Percentiles rank a stretch among this genome's conserved stretches.
Conservation (phyloP, 1,140 invertebrate genomes). For the Nomia melanderi region DNA sequence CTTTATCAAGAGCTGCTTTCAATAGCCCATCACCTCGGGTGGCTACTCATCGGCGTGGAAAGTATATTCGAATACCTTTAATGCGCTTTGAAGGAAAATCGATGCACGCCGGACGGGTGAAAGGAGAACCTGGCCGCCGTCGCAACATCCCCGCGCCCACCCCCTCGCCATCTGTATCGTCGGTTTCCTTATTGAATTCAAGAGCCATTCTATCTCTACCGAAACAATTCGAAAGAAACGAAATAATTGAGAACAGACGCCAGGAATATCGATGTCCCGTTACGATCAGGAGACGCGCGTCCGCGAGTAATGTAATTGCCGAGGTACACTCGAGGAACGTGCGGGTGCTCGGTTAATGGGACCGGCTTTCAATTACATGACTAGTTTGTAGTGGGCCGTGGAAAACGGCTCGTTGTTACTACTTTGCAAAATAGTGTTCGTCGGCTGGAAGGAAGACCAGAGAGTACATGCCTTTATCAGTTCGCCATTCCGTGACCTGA, state of each 20-base stretch:
- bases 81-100: slow-evolving; percentile 65
- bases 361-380: no score
- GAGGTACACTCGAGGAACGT: no score
- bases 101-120: slow-evolving; percentile 51
- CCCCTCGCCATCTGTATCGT: slow-evolving; percentile 26
- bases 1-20: slow-evolving; percentile 69
- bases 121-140: slow-evolving; percentile 2
- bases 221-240: slow-evolving; percentile 31
- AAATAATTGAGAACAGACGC: slow-evolving; percentile 23
- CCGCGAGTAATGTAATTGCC: not conserved
- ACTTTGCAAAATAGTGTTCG: no score
- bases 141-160: not conserved
- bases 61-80: slow-evolving; percentile 70
- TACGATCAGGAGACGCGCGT: not conserved
- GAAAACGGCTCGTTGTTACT: no score
- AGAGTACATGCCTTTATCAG: no score
- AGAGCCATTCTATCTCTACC: slow-evolving; percentile 25
- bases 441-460: no score
- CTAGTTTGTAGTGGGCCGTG: no score
- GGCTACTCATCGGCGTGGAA: slow-evolving; percentile 69
- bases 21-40: slow-evolving; percentile 71
- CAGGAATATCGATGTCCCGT: slow-evolving; percentile 11
- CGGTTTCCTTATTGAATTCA: slow-evolving; percentile 50
- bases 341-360: not conserved
- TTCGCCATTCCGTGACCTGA: no score